Conservation (phyloP, 2,888 invertebrate species). For the Petrolisthes manimaculis region DNA sequence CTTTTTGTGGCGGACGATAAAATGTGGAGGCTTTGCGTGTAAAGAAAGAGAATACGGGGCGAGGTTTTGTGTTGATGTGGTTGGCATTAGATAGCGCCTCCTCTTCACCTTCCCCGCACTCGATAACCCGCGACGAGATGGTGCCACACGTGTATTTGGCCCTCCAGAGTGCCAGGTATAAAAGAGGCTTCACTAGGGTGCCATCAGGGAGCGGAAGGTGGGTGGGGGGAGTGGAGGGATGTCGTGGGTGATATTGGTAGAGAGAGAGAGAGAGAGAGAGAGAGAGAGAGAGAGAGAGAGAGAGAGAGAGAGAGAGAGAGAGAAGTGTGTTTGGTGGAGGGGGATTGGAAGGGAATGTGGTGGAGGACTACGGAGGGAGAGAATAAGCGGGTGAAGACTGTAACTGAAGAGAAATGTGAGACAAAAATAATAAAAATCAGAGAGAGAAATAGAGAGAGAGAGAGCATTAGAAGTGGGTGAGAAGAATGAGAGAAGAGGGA, state of each 20-base stretch:
- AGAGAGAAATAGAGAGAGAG: too few relatives aligned
- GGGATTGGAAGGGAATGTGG: too few relatives aligned
- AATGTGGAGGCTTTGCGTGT: too few relatives aligned
- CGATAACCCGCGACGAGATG: constrained; percentile 38
- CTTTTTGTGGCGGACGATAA: too few relatives aligned
- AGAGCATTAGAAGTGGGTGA: too few relatives aligned
- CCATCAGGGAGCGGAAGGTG: neutral
- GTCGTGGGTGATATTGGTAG: too few relatives aligned
- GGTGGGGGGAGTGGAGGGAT: neutral
- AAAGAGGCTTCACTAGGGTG: constrained; percentile 18
- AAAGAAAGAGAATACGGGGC: neutral
- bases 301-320: neutral
- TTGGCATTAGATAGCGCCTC: constrained; percentile 28
- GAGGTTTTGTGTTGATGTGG: constrained; percentile 42
- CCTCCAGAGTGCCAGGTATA: constrained; percentile 31
- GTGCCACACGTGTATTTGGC: constrained; percentile 18
- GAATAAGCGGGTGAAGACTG: neutral
- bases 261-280: neutral
- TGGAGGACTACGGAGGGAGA: too few relatives aligned
- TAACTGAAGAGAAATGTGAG: too few relatives aligned
- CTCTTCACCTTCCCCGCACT: constrained; percentile 37
- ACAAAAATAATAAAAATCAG: too few relatives aligned
- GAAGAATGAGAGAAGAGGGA: too few relatives aligned
- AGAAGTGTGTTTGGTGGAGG: neutral
- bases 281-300: neutral